Percentiles rank a stretch among this genome's conserved stretches.
Conservation (phyloP, 2,888 invertebrate genomes). For the Hyppa rectilinea region DNA sequence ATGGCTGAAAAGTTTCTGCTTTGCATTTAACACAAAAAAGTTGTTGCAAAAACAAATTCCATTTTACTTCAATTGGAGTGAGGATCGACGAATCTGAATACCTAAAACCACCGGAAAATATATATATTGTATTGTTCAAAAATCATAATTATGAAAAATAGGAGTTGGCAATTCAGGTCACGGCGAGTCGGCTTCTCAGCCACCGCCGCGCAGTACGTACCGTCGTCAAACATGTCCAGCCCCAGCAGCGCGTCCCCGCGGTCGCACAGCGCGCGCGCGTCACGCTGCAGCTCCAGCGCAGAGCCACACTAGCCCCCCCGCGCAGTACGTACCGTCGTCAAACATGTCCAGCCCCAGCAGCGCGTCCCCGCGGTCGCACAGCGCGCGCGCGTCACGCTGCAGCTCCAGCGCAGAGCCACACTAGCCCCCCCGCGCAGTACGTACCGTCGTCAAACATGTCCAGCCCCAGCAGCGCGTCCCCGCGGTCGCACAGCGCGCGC, state of each 20-base stretch:
- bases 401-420: no score
- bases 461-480: conserved; percentile 1
- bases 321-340: no score
- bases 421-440: no score
- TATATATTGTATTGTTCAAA: neutral
- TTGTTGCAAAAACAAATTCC: neutral
- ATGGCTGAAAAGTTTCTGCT: neutral
- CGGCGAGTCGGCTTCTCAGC: neutral
- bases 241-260: no score
- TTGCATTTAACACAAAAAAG: neutral
- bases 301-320: no score
- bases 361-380: neutral
- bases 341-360: conserved; percentile 88
- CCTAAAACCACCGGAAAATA: neutral
- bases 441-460: neutral
- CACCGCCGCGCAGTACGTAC: neutral
- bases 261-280: no score
- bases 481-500: conserved; percentile 92
- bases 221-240: no score
- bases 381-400: no score
- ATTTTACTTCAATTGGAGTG: neutral
- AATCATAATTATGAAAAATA: neutral
- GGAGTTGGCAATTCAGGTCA: neutral
- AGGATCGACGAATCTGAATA: neutral
- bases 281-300: no score